Evolutionary conservation across 1,140 invertebrate genomes (phyloP).

Genomic region (Cataglyphis hispanica): DNA sequence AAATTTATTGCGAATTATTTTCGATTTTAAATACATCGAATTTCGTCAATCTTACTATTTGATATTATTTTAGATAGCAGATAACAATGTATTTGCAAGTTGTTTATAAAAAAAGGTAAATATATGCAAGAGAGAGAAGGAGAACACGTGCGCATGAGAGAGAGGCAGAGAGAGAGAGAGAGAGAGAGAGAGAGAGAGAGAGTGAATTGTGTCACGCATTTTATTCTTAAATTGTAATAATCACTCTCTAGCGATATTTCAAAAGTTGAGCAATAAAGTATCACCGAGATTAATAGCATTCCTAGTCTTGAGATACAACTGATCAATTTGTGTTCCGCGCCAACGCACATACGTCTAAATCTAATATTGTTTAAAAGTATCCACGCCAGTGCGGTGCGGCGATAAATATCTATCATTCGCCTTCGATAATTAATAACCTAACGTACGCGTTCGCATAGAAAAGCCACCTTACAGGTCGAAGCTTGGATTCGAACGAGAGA

Average conservation of each 20-base stretch:
- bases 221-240: neutral
- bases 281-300: conserved; percentile 38
- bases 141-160: too few relatives aligned
- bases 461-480: conserved; percentile 33
- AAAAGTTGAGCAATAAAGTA: conserved; percentile 46
- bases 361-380: conserved; percentile 61
- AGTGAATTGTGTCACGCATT: neutral
- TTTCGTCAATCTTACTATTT: neutral
- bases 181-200: neutral
- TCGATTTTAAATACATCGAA: neutral
- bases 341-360: conserved; percentile 41
- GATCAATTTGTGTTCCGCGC: conserved; percentile 42
- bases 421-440: conserved; percentile 59
- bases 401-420: conserved; percentile 57
- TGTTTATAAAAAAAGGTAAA: neutral
- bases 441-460: conserved; percentile 25
- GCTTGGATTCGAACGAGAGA: conserved; percentile 33
- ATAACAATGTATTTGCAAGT: neutral
- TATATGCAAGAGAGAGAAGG: neutral
- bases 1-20: neutral
- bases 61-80: neutral
- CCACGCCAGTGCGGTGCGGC: conserved; percentile 16
- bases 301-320: conserved; percentile 28
- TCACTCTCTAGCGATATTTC: conserved; percentile 9
- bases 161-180: neutral